A percentile compares a stretch with the other conserved stretches of the same genome.
These are phyloP conservation scores for Nannoperca obscura DNA, from an alignment of 2,797 vertebrate species.

Conservation along the genomic window DNA sequence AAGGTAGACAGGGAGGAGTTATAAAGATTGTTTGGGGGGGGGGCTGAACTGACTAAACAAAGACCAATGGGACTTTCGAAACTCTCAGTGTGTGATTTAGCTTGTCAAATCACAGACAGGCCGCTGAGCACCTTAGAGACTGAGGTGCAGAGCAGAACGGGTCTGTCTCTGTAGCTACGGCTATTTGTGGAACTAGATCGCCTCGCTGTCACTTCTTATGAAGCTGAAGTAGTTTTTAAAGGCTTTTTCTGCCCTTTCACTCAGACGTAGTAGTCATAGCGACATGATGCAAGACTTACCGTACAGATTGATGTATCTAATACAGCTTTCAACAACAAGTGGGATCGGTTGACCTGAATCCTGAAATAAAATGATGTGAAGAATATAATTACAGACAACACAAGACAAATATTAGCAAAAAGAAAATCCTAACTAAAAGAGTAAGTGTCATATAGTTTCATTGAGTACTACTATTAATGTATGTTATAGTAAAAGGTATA, in stretches of 20 bases:
- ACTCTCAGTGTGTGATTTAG: slow-evolving; percentile 62
- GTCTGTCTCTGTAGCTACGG: slow-evolving; percentile 45
- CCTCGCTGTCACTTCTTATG: slow-evolving; percentile 40
- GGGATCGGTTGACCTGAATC: slow-evolving; percentile 94
- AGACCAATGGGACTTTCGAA: slow-evolving; percentile 60
- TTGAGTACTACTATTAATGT: neutral
- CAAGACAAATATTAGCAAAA: neutral
- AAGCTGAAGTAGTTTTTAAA: slow-evolving; percentile 32
- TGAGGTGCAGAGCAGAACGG: slow-evolving; percentile 29
- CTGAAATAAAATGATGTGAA: slow-evolving; percentile 62
- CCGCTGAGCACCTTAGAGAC: slow-evolving; percentile 47
- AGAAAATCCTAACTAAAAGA: neutral
- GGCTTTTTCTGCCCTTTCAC: slow-evolving; percentile 34
- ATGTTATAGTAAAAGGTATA: neutral
- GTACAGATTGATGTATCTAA: slow-evolving; percentile 97
- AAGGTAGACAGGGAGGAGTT: slow-evolving; percentile 72
- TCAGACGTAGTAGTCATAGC: slow-evolving; percentile 2
- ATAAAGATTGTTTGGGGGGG: slow-evolving; percentile 4
- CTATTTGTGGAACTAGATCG: slow-evolving; percentile 60
- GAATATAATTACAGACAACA: slow-evolving; percentile 15
- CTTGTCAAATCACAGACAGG: slow-evolving; percentile 59
- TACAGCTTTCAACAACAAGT: slow-evolving; percentile 96
- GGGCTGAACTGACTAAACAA: slow-evolving; percentile 52
- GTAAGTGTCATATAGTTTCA: neutral
- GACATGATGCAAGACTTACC: slow-evolving; percentile 83